phyloP scores from a whole-genome alignment of 2,797 vertebrate species.

The Fundulus diaphanus region DNA sequence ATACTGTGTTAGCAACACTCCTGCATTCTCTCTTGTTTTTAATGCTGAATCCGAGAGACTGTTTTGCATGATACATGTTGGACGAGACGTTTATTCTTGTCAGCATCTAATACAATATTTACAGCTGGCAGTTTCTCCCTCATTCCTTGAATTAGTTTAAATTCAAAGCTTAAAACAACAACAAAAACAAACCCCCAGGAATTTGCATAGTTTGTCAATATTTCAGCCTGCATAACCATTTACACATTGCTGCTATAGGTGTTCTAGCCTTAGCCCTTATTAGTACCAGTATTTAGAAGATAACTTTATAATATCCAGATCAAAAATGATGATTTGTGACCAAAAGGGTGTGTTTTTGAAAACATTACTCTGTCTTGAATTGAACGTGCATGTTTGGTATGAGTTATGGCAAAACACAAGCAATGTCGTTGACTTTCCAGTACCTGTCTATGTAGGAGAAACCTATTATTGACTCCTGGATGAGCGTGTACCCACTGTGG shows the following conservation, averaged over 20 bases:
- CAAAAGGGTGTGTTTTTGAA: background rate
- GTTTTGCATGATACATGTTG: conserved; percentile 4
- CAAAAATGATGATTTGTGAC: no score
- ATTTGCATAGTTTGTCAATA: background rate
- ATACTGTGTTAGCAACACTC: background rate
- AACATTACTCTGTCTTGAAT: background rate
- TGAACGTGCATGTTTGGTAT: no score
- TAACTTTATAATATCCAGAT: no score
- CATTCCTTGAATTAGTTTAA: no score
- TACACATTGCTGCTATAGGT: background rate
- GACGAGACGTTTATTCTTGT: background rate
- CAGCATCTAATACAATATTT: background rate
- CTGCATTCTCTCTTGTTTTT: background rate
- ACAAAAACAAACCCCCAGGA: background rate
- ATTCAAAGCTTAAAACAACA: background rate
- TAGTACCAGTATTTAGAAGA: background rate
- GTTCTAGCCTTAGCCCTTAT: background rate
- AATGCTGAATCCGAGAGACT: background rate
- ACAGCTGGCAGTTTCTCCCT: background rate
- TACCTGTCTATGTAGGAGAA: no score
- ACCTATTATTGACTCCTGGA: no score
- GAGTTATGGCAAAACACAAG: no score
- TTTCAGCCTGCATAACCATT: no score
- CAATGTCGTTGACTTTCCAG: no score
- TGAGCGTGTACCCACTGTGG: no score